phyloP scores from a whole-genome alignment of 1,140 invertebrate genomes.

The Kradibia gibbosae region DNA sequence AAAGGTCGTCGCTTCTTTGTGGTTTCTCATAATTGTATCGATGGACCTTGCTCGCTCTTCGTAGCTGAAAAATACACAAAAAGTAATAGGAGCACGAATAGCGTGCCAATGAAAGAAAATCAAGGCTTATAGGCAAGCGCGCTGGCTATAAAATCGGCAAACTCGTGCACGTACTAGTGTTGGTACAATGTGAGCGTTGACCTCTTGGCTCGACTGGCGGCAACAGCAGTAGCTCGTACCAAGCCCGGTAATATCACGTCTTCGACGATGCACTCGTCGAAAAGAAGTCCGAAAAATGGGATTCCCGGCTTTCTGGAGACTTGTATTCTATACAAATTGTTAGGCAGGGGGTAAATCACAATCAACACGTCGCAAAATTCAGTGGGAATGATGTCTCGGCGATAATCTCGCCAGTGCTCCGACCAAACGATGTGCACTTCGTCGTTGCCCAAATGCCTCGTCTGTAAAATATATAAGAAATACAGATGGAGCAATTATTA shows the following conservation, averaged over 20 bases:
- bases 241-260: slow-evolving; percentile 88
- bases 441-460: slow-evolving; percentile 97
- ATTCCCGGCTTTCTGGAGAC: slow-evolving; percentile 77
- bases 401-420: slow-evolving; percentile 95
- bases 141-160: neutral
- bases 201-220: slow-evolving; percentile 92
- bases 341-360: slow-evolving; percentile 93
- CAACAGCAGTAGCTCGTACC: slow-evolving; percentile 92
- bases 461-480: slow-evolving; percentile 75
- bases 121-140: neutral
- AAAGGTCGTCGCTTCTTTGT: slow-evolving; percentile 91
- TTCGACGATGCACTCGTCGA: slow-evolving; percentile 93
- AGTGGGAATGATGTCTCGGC: slow-evolving; percentile 96
- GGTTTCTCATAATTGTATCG: slow-evolving; percentile 89
- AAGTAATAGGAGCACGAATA: neutral
- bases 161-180: slow-evolving; percentile 81
- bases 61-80: slow-evolving; percentile 78
- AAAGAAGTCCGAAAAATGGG: slow-evolving; percentile 96
- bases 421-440: slow-evolving; percentile 99
- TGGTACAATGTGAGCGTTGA: slow-evolving; percentile 91
- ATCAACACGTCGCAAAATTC: slow-evolving; percentile 99
- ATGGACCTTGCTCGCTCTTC: slow-evolving; percentile 91
- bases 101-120: neutral
- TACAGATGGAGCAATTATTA: no score
- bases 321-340: slow-evolving; percentile 72